phyloP scores from a whole-genome alignment of 2,888 invertebrate species.

The Torymus tubicola region DNA sequence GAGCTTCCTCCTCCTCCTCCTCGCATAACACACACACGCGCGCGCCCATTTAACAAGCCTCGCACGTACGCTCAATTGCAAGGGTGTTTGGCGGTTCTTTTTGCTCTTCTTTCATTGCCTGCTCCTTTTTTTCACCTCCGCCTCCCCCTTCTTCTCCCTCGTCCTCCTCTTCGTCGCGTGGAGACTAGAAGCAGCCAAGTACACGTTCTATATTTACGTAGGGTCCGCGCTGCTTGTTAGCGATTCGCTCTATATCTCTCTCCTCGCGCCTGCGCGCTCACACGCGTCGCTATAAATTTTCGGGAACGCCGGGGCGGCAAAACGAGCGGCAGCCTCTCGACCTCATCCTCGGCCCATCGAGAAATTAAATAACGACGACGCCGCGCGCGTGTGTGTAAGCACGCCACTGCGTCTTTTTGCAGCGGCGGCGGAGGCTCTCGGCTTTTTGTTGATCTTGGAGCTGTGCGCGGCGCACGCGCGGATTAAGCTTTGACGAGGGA shows the following conservation, averaged over 20 bases:
- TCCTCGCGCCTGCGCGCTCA: too few relatives aligned
- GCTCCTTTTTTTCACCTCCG: too few relatives aligned
- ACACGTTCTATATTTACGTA: slow-evolving; percentile 31
- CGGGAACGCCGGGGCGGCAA: not conserved
- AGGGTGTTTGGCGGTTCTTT: slow-evolving; percentile 24
- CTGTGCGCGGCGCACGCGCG: slow-evolving; percentile 1
- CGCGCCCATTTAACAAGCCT: too few relatives aligned
- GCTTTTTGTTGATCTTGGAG: slow-evolving; percentile 2
- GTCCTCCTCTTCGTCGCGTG: not conserved
- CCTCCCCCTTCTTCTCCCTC: too few relatives aligned
- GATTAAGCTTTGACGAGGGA: slow-evolving; percentile 19
- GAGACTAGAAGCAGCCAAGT: slow-evolving; percentile 18
- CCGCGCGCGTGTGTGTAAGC: not conserved
- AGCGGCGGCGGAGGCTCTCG: not conserved
- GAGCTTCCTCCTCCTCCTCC: not conserved
- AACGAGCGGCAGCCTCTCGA: too few relatives aligned
- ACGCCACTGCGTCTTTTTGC: not conserved
- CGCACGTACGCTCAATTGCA: not conserved
- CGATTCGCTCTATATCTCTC: too few relatives aligned
- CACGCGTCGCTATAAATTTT: slow-evolving; percentile 4
- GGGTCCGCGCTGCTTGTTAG: not conserved
- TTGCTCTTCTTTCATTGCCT: too few relatives aligned
- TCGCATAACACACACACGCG: not conserved
- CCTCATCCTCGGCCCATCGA: too few relatives aligned
- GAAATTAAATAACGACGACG: slow-evolving; percentile 20